These are phyloP conservation scores for Amblyopsis hoosieri DNA, from an alignment of 2,797 vertebrate genomes.

Conservation along the genomic window DNA sequence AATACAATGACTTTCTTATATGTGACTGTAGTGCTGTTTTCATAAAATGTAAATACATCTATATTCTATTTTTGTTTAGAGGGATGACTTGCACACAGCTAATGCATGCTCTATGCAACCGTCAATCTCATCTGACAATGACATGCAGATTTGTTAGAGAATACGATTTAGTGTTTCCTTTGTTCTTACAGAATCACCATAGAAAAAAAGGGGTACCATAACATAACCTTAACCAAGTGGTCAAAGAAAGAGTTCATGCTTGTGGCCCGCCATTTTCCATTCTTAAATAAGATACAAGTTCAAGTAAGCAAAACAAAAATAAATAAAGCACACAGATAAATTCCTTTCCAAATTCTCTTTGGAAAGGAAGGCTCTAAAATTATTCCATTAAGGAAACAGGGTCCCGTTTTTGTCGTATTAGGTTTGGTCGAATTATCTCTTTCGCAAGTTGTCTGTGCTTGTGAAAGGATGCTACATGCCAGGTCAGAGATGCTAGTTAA, in stretches of 20 bases:
- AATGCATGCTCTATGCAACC: too few species aligned
- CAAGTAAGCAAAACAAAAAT: constrained; percentile 42
- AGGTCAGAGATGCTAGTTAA: neutral
- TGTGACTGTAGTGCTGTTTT: too few species aligned
- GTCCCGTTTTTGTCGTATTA: constrained; percentile 30
- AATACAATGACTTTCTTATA: too few species aligned
- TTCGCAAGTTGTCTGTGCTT: neutral
- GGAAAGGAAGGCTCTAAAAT: constrained; percentile 62
- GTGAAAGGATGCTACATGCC: neutral
- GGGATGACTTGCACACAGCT: too few species aligned
- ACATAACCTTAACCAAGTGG: constrained; percentile 6
- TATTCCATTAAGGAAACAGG: constrained; percentile 29
- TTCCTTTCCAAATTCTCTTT: constrained; percentile 48
- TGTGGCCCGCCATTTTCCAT: constrained; percentile 33
- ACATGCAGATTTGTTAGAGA: neutral
- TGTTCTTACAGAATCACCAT: neutral
- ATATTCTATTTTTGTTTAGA: too few species aligned
- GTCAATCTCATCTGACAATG: neutral
- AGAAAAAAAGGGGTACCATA: constrained; percentile 16
- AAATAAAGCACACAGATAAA: constrained; percentile 51
- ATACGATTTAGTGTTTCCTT: neutral
- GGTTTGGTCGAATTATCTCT: constrained; percentile 17
- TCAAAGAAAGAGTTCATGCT: constrained; percentile 32
- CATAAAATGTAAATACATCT: neutral
- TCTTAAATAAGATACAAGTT: constrained; percentile 31